Evolutionary conservation across 2,888 invertebrate genomes (phyloP).

Genomic region (Lepetodrilus schrolli): DNA sequence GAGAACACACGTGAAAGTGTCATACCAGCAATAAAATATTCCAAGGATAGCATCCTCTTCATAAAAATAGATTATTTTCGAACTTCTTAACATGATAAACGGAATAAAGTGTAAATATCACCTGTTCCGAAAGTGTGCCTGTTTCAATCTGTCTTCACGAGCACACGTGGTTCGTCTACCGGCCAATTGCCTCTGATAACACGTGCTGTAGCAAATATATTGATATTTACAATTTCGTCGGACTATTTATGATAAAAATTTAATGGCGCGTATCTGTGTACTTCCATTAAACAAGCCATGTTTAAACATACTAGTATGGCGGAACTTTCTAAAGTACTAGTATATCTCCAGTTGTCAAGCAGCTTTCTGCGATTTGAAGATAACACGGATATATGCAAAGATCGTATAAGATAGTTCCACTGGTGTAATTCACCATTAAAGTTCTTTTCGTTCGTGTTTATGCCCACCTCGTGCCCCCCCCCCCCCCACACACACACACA

Average conservation of each 20-base stretch:
- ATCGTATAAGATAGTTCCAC: background rate
- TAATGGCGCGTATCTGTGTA: constrained; percentile 16
- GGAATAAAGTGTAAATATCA: no score
- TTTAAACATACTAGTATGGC: background rate
- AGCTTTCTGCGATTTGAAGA: background rate
- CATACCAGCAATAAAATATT: no score
- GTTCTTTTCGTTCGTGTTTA: background rate
- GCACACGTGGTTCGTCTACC: no score
- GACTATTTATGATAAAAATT: background rate
- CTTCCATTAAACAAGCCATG: background rate
- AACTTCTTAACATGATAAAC: no score
- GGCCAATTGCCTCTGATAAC: background rate
- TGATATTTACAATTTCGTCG: background rate
- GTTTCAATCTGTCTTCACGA: no score
- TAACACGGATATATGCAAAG: background rate
- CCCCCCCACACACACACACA: no score
- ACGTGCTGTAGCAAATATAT: background rate
- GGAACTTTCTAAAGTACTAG: background rate
- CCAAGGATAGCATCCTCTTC: no score
- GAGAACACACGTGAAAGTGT: no score
- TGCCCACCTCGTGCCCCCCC: background rate
- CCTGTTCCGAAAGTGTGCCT: no score
- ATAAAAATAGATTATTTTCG: no score
- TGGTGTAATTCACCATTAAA: background rate
- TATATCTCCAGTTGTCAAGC: background rate